Base-by-base conservation (phyloP, 1,140 invertebrate genomes). In the Adoxophyes honmai region DNA sequence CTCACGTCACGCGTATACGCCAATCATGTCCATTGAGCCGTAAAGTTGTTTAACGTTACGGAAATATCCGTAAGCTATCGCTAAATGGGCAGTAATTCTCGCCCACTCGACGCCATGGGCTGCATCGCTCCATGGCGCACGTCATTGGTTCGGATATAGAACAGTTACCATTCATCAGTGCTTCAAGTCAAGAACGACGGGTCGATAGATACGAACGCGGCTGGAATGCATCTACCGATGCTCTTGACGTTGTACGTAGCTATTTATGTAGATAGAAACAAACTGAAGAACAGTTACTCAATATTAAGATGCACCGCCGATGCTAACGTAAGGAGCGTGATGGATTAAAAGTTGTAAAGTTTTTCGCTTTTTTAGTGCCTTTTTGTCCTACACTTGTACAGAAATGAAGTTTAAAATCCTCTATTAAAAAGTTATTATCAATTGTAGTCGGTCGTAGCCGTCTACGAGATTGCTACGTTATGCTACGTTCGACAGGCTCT, bases 71-170 rank as follows among this genome's bases (percentile, higher is more conserved):
- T 48, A 48, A 48, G 21, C 18, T 48, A 21, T 48, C n/a, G 18
- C 42, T 28, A 48, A 48, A 48, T 33, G 42, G 42, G 4, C 42
- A 28, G 21, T 33, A 48, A 21, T 48, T 28, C 18, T 44, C 15
- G 39, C 16, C 16, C 16, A 34, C 51, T 34, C 34, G 34, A 8
- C 6, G 15, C 34, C 34, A 35, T 35, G 56, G 51, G 10, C 55
- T 34, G 13, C 18, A 53, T 39, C 56, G 60, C 59, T 66, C 57
- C 53, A 52, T 21, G 36, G 54, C 66, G 71, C 53, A 66, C 77
- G 79, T 82, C 77, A 76, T 55, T 56, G 59, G 15, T 68, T 58
- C 76, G 71, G 60, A 72, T 73, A 66, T 77, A 73, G 69, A 59
- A 59, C 59, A 67, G 60, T 60, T 52, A 57, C 59, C 62, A 73